These are phyloP conservation scores for Emydoidea blandingii DNA, from an alignment of 2,797 vertebrate species.

Conservation along the genomic window DNA sequence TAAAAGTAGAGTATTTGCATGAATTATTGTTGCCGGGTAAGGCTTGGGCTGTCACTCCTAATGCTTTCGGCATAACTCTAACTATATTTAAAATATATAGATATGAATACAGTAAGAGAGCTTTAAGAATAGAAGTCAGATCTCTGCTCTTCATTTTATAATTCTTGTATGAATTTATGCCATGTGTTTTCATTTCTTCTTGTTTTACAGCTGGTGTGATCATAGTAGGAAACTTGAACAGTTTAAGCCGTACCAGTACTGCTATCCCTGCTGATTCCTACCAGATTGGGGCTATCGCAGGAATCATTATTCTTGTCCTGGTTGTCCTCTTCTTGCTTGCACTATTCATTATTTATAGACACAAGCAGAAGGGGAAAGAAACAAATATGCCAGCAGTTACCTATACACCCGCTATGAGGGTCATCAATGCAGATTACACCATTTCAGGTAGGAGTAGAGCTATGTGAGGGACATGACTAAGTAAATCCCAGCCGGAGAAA, in stretches of 20 bases:
- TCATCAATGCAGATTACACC: slow-evolving; percentile 88
- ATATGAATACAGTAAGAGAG: not conserved
- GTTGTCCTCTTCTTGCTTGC: slow-evolving; percentile 92
- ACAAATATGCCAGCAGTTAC: slow-evolving; percentile 90
- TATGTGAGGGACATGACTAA: not conserved
- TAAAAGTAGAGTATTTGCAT: not conserved
- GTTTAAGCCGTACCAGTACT: slow-evolving; percentile 90
- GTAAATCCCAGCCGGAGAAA: not conserved
- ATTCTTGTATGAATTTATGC: not conserved
- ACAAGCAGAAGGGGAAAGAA: slow-evolving; percentile 95
- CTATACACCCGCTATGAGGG: slow-evolving; percentile 92
- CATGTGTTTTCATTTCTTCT: slow-evolving; percentile 11
- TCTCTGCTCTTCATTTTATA: not conserved
- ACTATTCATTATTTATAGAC: slow-evolving; percentile 93
- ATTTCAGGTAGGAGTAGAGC: slow-evolving; percentile 83
- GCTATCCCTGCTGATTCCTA: slow-evolving; percentile 92
- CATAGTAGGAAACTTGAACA: slow-evolving; percentile 91
- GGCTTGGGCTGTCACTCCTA: not conserved
- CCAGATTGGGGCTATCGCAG: slow-evolving; percentile 93
- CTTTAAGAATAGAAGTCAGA: not conserved
- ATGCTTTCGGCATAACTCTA: not conserved
- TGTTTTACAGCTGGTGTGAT: slow-evolving; percentile 87
- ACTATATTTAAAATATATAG: not conserved
- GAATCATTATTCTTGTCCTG: slow-evolving; percentile 92
- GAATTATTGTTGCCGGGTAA: not conserved